These are phyloP conservation scores for Ophion obscuratus DNA, from an alignment of 2,888 invertebrate species.

Conservation along the genomic window DNA sequence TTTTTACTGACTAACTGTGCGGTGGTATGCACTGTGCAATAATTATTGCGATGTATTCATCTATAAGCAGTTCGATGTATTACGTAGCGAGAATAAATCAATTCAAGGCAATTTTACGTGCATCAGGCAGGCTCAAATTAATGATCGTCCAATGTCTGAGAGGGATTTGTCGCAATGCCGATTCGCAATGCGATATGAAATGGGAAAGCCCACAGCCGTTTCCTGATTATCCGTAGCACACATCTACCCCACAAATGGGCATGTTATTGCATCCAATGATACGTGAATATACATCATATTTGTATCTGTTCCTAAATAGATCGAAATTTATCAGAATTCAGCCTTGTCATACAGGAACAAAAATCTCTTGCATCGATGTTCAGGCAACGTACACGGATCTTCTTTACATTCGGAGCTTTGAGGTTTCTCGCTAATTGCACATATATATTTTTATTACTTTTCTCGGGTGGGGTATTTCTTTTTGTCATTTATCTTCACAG, in stretches of 20 bases:
- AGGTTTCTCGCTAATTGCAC: conserved; percentile 48
- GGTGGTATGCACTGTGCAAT: no score
- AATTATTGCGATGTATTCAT: no score
- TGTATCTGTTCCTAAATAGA: conserved; percentile 16
- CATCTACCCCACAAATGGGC: conserved; percentile 15
- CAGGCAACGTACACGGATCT: conserved; percentile 44
- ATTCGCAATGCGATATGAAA: conserved; percentile 63
- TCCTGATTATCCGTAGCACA: conserved; percentile 37
- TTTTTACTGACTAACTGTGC: no score
- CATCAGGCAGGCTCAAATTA: not conserved
- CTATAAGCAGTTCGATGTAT: no score
- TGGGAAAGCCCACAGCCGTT: conserved; percentile 29
- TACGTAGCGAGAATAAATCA: no score
- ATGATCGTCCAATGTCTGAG: conserved; percentile 26
- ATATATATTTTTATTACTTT: conserved; percentile 50
- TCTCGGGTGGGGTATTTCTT: not conserved
- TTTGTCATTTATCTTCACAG: not conserved
- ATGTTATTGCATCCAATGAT: not conserved
- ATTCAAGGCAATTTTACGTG: not conserved
- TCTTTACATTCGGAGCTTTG: conserved; percentile 40
- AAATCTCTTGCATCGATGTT: conserved; percentile 57
- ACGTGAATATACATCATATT: conserved; percentile 14
- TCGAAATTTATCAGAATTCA: conserved; percentile 2
- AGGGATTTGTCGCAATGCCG: conserved; percentile 61
- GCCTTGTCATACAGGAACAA: conserved; percentile 19